Base-by-base conservation (phyloP, 1,140 invertebrate genomes). In the Drosophila takahashii region DNA sequence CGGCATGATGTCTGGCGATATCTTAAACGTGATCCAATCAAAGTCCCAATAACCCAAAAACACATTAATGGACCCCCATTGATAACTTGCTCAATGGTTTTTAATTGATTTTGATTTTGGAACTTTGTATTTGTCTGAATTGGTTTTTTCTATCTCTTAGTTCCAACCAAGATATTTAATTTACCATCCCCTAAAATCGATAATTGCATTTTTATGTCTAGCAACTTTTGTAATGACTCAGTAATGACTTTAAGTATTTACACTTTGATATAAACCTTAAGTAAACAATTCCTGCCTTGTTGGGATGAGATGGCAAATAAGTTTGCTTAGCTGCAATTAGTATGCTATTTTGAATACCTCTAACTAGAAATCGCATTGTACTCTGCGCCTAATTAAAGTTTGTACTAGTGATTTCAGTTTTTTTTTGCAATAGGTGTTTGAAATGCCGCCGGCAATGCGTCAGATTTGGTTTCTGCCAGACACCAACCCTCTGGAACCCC, bases 21-120 rank as follows among this genome's bases (percentile, higher is more conserved):
- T 67, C 60, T 61, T 8, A 52, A 67, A 67, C 64, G 64, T 67
- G 60, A 65, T 65, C 18, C 15, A 67, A 65, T 67, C 59, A 65
- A 27, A 67, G 60, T 18, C 18, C 29, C 36, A 34, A 65, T 66
- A 65, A 41, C 34, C 59, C 4, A 67, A 16, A 48, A 26, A 53
- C 22, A 36, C 22, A 27, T 9, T 10, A 15, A 59, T 13, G 6
- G 18, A 13, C 29, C 44, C 26, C 13, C 53, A 59, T 15, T 59
- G 60, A 62, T 42, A 22, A 34, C 3, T n/a, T 16, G 11, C 10
- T 10, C 26, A 7, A 32, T 42, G 15, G 13, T 0, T 22, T 2
- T 11, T 32, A 18, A 32, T 32, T 62, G 26, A 22, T 16, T 54
- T 29, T 6, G 0, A 32, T 27, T 10, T 27, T 11, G 26, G 0